These are phyloP conservation scores for Drosophila ercepeae DNA, from an alignment of 1,140 invertebrate genomes.

Conservation along the genomic window DNA sequence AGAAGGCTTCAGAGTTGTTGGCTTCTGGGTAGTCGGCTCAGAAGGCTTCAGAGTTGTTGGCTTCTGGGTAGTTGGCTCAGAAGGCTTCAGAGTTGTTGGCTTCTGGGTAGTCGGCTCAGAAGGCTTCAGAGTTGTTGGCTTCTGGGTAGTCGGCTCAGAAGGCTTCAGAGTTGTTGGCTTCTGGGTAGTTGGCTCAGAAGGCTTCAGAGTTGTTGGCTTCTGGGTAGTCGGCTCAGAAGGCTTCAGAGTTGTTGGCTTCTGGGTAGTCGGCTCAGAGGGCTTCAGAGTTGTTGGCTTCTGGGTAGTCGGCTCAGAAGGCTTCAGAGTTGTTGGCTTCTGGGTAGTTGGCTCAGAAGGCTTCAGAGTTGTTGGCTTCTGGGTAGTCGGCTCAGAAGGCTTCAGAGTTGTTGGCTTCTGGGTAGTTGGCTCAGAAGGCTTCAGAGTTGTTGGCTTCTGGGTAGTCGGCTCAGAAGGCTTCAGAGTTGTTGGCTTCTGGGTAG, in stretches of 20 bases:
- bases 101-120: background rate
- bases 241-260: no score
- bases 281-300: background rate
- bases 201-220: no score
- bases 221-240: background rate
- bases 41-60: conserved; percentile 1
- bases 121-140: background rate
- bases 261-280: background rate
- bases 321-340: background rate
- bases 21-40: no score
- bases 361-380: conserved; percentile 2
- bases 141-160: background rate
- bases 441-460: background rate
- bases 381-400: background rate
- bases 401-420: background rate
- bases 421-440: background rate
- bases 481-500: background rate
- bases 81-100: no score
- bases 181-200: background rate
- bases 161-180: background rate
- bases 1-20: background rate
- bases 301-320: background rate
- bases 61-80: background rate
- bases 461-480: conserved; percentile 8
- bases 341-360: background rate